These are phyloP conservation scores for Furnarius figulus DNA, from an alignment of 2,113 vertebrate species.

Conservation along the genomic window DNA sequence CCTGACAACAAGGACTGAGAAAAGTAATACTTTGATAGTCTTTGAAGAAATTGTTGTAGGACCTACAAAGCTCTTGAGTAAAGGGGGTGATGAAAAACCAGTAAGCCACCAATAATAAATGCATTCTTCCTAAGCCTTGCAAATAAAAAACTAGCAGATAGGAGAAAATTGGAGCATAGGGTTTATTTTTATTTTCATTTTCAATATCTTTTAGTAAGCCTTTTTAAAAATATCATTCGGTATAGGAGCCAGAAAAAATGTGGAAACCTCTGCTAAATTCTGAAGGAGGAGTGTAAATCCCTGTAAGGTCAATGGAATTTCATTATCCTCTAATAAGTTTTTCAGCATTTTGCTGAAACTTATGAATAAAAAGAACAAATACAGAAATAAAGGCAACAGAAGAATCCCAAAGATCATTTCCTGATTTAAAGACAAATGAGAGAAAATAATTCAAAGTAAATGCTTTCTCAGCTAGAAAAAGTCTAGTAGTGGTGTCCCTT, in stretches of 20 bases:
- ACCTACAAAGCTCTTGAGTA: not conserved
- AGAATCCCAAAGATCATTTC: constrained; percentile 24
- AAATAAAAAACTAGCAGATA: not conserved
- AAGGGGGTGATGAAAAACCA: not conserved
- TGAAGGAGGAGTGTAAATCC: not conserved
- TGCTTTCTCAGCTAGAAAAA: constrained; percentile 35
- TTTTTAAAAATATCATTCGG: not conserved
- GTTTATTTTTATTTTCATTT: constrained; percentile 11
- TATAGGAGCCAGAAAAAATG: not conserved
- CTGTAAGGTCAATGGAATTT: not conserved
- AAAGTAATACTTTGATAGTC: not conserved
- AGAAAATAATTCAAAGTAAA: constrained; percentile 52
- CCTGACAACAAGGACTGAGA: not conserved
- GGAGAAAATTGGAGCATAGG: not conserved
- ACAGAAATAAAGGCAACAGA: not conserved
- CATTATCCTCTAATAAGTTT: not conserved
- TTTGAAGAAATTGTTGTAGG: not conserved
- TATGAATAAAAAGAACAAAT: constrained; percentile 13
- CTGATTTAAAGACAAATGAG: constrained; percentile 27
- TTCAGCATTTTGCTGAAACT: constrained; percentile 8
- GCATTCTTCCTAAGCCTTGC: not conserved
- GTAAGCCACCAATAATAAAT: not conserved
- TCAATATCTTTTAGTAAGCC: not conserved
- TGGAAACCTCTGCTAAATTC: not conserved
- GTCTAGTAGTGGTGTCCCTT: not conserved